Evolutionary conservation across 2,888 invertebrate species (phyloP), one percentile per base, ranked within the genome.

Genomic region (Lottia gigantea): DNA sequence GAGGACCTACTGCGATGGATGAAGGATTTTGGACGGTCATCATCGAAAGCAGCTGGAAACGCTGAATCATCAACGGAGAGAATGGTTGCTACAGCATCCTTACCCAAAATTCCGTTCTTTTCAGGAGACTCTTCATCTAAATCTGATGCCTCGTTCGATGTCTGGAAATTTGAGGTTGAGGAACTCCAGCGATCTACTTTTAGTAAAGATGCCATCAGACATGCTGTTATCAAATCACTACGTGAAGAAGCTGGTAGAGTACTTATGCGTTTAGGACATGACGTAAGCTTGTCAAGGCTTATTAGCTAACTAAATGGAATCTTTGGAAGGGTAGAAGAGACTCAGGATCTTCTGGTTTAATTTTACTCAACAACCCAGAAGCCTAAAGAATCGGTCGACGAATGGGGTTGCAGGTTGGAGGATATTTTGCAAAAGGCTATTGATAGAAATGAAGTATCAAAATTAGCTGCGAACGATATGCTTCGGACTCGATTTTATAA

Each of bases 401-500:
- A 16, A 3, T 49, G 46, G 40, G 47, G 16, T 7, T 62, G 26
- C 31, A 45, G 46, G 19, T 23, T 67, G 12, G 55, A 71, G 40
- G 46, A 49, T 55, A 67, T 61, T 1, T 46, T 63, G 7, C 46
- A 16, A 15, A 67, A 67, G 40, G 46, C 64, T 40, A n/a, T 62
- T 15, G 11, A 63, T 7, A 23, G 55, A 16, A 25, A 49, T 11
- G 45, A 55, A 62, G 31, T 66, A 12, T 25, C 40, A 49, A 40
- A 25, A 16, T 12, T 31, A 19, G 64, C 66, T 15, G 62, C 25
- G 46, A 62, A 71, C 49, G 40, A n/a, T 19, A 71, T 64, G 64
- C 45, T 63, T 11, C n/a, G 63, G 15, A 67, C 26, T 4, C 62
- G 64, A 46, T 55, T 67, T 67, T 55, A 64, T 63, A 49, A 49